Conservation (phyloP, 53 echinoderm and acorn worm genomes). For the Luidia sarsii region DNA sequence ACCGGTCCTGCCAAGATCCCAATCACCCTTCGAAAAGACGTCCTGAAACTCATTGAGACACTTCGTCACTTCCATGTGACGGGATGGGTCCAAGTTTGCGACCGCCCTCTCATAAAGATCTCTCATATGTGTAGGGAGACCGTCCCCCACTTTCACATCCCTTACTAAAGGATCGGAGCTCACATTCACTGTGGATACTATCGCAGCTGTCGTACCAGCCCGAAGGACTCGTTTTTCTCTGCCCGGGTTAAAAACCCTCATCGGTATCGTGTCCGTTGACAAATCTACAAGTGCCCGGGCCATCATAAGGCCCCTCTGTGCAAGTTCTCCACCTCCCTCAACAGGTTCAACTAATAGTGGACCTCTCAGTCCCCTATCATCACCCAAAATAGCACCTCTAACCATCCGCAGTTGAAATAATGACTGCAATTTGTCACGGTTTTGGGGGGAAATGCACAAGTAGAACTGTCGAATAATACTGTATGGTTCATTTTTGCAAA, state of each 20-base stretch:
- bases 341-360: slow-evolving; percentile 1
- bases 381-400: background rate
- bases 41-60: slow-evolving; percentile 38
- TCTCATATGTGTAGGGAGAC: slow-evolving; percentile 33
- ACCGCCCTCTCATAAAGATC: slow-evolving; percentile 33
- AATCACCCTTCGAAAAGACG: slow-evolving; percentile 52
- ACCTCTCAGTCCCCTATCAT: background rate
- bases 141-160: too few species aligned
- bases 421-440: too few species aligned
- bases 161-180: slow-evolving; percentile 4
- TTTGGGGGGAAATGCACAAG: too few species aligned
- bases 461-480: too few species aligned
- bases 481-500: too few species aligned
- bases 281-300: slow-evolving; percentile 30
- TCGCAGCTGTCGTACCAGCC: slow-evolving; percentile 28
- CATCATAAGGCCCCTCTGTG: slow-evolving; percentile 13
- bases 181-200: slow-evolving; percentile 14
- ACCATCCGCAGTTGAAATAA: slow-evolving; percentile 41
- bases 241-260: slow-evolving; percentile 51
- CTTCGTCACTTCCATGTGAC: slow-evolving; percentile 11
- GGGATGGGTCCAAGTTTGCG: background rate
- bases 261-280: background rate
- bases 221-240: background rate
- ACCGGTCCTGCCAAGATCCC: slow-evolving; percentile 47
- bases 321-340: slow-evolving; percentile 5